Conservation (phyloP, 2,113 vertebrate species). For the Irena cyanogastra region DNA sequence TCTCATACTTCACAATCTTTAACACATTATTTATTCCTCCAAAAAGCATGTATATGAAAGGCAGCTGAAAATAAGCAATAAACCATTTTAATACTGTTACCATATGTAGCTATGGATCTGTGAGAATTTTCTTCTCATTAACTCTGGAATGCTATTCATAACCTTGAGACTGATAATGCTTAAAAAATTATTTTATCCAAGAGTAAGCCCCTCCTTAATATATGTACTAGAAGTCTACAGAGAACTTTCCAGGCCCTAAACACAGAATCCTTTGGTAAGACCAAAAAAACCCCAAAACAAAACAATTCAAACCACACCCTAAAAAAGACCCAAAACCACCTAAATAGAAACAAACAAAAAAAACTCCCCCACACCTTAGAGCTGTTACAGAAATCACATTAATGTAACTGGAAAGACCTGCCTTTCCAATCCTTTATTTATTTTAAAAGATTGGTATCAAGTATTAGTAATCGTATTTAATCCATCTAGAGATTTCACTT, state of each 20-base stretch:
- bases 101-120: background rate
- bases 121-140: slow-evolving; percentile 24
- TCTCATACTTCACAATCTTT: slow-evolving; percentile 21
- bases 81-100: background rate
- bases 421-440: background rate
- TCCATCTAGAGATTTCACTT: background rate
- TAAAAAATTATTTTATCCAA: background rate
- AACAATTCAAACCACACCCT: background rate
- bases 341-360: background rate
- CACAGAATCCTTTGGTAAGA: background rate
- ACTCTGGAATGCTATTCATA: background rate
- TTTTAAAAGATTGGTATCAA: background rate
- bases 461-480: background rate
- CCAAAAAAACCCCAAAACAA: background rate
- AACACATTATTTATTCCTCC: background rate
- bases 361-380: background rate
- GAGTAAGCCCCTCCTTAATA: background rate
- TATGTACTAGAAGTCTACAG: background rate
- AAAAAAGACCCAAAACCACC: background rate
- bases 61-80: slow-evolving; percentile 5
- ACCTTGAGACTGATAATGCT: background rate
- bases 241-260: background rate
- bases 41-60: background rate
- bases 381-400: background rate
- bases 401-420: background rate